Base-by-base conservation (phyloP, 2,113 vertebrate genomes). In the Callaeas wilsoni region DNA sequence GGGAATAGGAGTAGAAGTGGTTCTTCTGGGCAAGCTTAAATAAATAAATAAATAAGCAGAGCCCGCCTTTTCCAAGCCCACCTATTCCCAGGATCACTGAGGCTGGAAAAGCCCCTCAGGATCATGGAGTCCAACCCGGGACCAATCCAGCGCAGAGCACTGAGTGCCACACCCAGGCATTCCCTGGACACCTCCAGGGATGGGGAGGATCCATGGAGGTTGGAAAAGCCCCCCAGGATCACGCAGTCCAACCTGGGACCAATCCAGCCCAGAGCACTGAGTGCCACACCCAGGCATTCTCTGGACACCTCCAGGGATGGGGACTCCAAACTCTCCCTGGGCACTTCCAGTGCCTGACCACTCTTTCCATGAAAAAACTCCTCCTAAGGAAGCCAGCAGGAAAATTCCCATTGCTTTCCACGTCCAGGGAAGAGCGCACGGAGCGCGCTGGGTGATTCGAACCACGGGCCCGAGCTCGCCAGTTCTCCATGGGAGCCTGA, bases 391-490 rank as follows among this genome's bases (percentile, higher is more conserved):
- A 87, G 57, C 11, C 12, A 4, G 49, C 57, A 70, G 77, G 74
- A 81, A 42, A 81, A 82, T 33, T 70, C 55, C 92, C 81, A 3
- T 6, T 11, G 90, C 90, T 82, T 64, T 60, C 62, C 33, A 29
- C 3, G 52, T 8, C 56, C 6, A 1, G 76, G 82, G 82, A 75
- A 77, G 87, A 73, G 90, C 84, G 76, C 81, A 13, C 30, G 11
- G 85, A 96, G 91, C 35, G 74, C 97, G 89, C 96, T 94, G n/a
- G 86, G 73, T 3, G 16, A 93, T 87, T 94, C 94, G 95, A 93
- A 86, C 71, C 76, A 80, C 68, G 80, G 97, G 90, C 52, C 90
- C 75, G 87, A 96, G 91, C 97, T 95, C 85, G 89, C 94, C 95
- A 84, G 53, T 81, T 89, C 87, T 95, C 97, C 93, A 84, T 64